Conservation (phyloP, 2,113 vertebrate genomes). For the Xiphophorus couchianus region DNA sequence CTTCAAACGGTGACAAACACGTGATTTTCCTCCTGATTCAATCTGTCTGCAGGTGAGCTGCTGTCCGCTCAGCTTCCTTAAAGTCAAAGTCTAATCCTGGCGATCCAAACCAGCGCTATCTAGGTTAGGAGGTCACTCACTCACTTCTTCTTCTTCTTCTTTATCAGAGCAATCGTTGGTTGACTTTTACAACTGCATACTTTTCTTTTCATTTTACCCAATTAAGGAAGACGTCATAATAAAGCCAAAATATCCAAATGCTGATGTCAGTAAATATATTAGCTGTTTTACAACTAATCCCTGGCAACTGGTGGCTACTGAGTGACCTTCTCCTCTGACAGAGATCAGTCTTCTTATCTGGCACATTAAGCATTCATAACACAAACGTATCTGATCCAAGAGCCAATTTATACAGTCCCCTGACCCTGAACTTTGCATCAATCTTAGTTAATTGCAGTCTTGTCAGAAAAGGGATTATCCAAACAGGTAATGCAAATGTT, state of each 20-base stretch:
- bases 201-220: not conserved
- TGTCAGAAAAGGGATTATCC: constrained; percentile 99
- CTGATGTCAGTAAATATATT: not conserved
- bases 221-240: not conserved
- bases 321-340: constrained; percentile 69
- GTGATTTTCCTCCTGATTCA: constrained; percentile 7
- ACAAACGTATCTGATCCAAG: constrained; percentile 55
- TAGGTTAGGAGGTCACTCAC: constrained; percentile 75
- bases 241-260: not conserved
- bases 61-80: constrained; percentile 41
- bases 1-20: constrained; percentile 9
- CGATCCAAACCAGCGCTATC: constrained; percentile 45
- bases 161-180: constrained; percentile 5
- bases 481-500: constrained; percentile 99
- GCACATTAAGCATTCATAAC: constrained; percentile 32
- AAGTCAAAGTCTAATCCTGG: constrained; percentile 67
- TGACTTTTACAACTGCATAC: not conserved
- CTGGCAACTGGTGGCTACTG: constrained; percentile 1
- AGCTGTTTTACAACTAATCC: not conserved
- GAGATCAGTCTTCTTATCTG: constrained; percentile 61
- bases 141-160: constrained; percentile 2
- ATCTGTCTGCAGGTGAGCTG: constrained; percentile 53
- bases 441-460: constrained; percentile 99
- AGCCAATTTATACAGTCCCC: constrained; percentile 77
- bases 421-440: constrained; percentile 99